Base-by-base conservation (phyloP, 2,888 invertebrate species). In the Fragum whitleyi region DNA sequence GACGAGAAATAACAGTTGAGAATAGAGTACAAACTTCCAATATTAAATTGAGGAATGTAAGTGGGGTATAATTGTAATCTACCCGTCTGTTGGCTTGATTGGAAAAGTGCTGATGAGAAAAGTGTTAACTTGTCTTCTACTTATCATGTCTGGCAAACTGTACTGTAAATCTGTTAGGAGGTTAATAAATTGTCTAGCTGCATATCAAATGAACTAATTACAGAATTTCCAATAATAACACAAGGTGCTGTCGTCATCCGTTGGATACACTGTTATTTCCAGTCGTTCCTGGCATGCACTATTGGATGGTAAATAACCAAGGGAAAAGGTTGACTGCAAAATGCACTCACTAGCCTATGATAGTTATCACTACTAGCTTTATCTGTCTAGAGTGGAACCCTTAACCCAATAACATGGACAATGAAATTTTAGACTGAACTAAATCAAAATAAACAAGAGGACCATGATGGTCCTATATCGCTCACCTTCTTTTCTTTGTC, bases 131-230 rank as follows among this genome's bases (percentile, higher is more conserved):
- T 42, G 65, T 65, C 65, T 65, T 19, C 42, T 39, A 65, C 65
- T 65, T 65, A 65, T 26, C 39, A 65, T 74, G 74, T 74, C 74
- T 74, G 74, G 21, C 74, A 47, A n/a, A n/a, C 59, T 28, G 21
- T 42, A 62, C 29, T 39, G 74, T 68, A 74, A 74, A 68, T 68
- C 74, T 36, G 57, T 36, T 57, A 57, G 68, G 67, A 21, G 47
- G 68, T 39, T 36, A 68, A 74, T 72, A 77, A 72, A 72, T 77
- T 65, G 77, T 77, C 77, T 77, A 72, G 67, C 53, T 39, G 75
- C 71, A 77, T 77, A 77, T 71, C 65, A 67, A 55, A 77, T 65
- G 57, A 71, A 55, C 71, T 77, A 72, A 76, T 77, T 72, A 77
- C 65, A 47, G 29, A 32, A 47, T 59, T 76, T 55, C 76, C 65